Base-by-base conservation (phyloP, 1,140 invertebrate species). In the Camponotus floridanus region DNA sequence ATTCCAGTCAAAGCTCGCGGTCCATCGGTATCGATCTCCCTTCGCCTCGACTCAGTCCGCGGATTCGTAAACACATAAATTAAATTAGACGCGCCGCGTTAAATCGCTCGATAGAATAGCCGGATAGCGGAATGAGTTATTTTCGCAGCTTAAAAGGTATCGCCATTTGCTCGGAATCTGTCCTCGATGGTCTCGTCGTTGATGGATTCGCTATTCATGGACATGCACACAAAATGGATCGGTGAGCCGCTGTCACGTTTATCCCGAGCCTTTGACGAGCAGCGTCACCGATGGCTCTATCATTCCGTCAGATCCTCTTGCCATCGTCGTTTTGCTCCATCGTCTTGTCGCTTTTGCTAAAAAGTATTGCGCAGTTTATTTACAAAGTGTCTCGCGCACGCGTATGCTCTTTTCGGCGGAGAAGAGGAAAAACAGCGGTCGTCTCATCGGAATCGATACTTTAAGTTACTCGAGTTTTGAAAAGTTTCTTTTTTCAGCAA, bases 1-100 rank as follows among this genome's bases (percentile, higher is more conserved):
- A 68, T 86, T 62, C 42, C 39, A 62, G 65, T 33, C 55, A 62
- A 83, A 74, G 68, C 39, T 7, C 55, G 39, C 31, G 79, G 57
- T 61, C 79, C 68, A 83, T 31, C 79, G 18, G 36, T 83, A 83
- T 83, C 68, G 79, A 83, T 83, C 57, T 83, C 79, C 55, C 55
- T n/a, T 31, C 48, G 13, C 68, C 55, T 42, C 36, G 26, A 11
- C 42, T 59, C 61, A 81, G n/a, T 81, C 68, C 51, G 59, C 26
- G 79, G 36, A 73, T 55, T 33, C 39, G 68, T 83, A 62, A 81
- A 62, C 79, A 83, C 55, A 33, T 55, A 74, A 83, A 83, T 83
- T 83, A 83, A 83, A 61, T 83, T 74, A 83, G 68, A 74, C 79
- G 31, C 13, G 55, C 55, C 26, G 26, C 26, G 55, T 71, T 81